phyloP scores from a whole-genome alignment of 2,113 vertebrate genomes.

The Carassius auratus region DNA sequence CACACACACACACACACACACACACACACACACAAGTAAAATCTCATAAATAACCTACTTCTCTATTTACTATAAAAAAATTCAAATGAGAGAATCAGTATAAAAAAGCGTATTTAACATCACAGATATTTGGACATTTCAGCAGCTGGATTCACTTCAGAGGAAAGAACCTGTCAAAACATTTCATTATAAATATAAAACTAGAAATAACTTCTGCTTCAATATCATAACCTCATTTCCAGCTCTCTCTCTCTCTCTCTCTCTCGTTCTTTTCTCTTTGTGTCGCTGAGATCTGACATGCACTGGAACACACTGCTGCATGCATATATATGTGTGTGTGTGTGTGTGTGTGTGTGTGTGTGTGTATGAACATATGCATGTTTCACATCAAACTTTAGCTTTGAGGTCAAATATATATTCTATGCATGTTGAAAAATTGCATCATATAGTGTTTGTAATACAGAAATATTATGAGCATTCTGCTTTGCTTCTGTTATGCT shows the following conservation, averaged over 20 bases:
- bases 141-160: neutral
- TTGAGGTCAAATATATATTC: neutral
- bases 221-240: slow-evolving; percentile 1
- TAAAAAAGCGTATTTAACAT: neutral
- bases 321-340: no score
- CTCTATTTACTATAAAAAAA: neutral
- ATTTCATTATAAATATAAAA: slow-evolving; percentile 1
- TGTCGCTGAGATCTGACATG: neutral
- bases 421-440: neutral
- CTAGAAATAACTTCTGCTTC: neutral
- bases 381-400: slow-evolving; percentile 62
- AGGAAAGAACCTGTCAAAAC: slow-evolving; percentile 16
- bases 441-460: neutral
- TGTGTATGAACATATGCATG: neutral
- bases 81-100: neutral
- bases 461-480: neutral
- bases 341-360: no score
- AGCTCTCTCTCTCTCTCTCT: neutral
- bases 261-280: neutral
- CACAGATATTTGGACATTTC: neutral
- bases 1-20: no score
- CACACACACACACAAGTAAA: no score
- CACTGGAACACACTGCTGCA: neutral
- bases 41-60: neutral
- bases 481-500: neutral